A percentile compares a stretch with the other conserved stretches of the same genome.
Evolutionary conservation across 2,888 invertebrate species (phyloP).

Genomic region (Cacoxenus indagator): DNA sequence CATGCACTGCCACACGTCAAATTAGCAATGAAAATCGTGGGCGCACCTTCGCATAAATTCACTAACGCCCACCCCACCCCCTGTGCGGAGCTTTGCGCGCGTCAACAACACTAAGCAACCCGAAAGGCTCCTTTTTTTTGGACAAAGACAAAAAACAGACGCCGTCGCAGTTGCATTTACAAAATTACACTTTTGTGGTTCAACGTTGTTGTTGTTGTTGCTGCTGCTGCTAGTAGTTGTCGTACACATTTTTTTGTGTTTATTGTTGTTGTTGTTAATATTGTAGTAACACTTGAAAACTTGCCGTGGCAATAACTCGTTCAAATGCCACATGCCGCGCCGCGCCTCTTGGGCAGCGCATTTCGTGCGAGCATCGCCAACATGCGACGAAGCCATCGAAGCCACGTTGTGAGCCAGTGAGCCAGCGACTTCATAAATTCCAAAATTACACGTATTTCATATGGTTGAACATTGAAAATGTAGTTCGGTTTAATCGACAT

Average conservation of each 20-base stretch:
- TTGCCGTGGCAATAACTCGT: background rate
- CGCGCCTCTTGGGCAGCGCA: background rate
- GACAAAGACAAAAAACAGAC: conserved; percentile 24
- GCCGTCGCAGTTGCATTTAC: background rate
- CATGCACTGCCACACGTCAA: conserved; percentile 26
- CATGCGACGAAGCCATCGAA: background rate
- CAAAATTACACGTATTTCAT: background rate
- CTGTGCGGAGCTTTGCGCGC: too few species aligned
- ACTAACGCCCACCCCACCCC: background rate
- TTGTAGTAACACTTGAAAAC: conserved; percentile 6
- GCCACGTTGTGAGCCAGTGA: background rate
- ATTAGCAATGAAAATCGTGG: conserved; percentile 47
- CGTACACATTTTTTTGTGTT: background rate
- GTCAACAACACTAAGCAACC: background rate
- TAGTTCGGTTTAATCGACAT: background rate
- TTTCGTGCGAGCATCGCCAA: background rate
- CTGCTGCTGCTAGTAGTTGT: background rate
- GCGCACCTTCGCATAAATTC: conserved; percentile 43
- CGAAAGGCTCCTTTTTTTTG: too few species aligned
- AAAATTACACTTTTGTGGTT: too few species aligned
- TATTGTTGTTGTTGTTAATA: background rate
- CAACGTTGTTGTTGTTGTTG: background rate
- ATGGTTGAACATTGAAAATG: conserved; percentile 5
- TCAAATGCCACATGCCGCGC: background rate
- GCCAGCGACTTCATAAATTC: conserved; percentile 6